Base-by-base conservation (phyloP, 2,888 invertebrate species). In the Lissonota sp. region DNA sequence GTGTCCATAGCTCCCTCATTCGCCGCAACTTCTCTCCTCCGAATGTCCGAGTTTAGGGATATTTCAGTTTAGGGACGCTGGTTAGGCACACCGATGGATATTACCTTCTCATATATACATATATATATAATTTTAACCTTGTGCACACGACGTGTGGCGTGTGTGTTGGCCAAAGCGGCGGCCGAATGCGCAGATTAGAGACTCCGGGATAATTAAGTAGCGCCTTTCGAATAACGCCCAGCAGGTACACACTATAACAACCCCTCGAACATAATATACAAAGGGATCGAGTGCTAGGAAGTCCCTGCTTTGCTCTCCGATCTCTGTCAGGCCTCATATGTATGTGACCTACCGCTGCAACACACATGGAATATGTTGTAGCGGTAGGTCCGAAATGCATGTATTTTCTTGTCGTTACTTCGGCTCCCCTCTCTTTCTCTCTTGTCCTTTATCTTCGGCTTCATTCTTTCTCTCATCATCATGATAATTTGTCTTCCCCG, bases 151-250 rank as follows among this genome's bases (percentile, higher is more conserved):
- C 63, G 82, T 90, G 88, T 90, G 89, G 90, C 91, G 91, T 89
- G 89, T 88, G 88, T 84, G 90, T 89, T 90, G 91, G 92, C 40
- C 39, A 62, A 76, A 90, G 86, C 70, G 74, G 79, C 80, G 80
- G 78, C 69, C 80, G 46, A 87, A 83, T 86, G 85, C 57, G 78
- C 88, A 92, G 92, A 92, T 92, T 92, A 92, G 91, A 92, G 92
- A 89, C 89, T 86, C 84, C 84, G 78, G 88, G 90, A 91, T 92
- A 92, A 92, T 92, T 92, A 92, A 92, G 91, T 92, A 92, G 92
- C 91, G 88, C 91, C 90, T 90, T 26, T 90, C 88, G 90, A 90
- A 89, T 88, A 90, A 91, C 90, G 90, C 90, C 90, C 88, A 84
- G 84, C 86, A 84, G 83, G 79, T 83, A 86, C 78, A 78, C 82